Evolutionary conservation across 1,140 invertebrate genomes (phyloP), one percentile per base, ranked within the genome.

Genomic region (Drosophila sp.): DNA sequence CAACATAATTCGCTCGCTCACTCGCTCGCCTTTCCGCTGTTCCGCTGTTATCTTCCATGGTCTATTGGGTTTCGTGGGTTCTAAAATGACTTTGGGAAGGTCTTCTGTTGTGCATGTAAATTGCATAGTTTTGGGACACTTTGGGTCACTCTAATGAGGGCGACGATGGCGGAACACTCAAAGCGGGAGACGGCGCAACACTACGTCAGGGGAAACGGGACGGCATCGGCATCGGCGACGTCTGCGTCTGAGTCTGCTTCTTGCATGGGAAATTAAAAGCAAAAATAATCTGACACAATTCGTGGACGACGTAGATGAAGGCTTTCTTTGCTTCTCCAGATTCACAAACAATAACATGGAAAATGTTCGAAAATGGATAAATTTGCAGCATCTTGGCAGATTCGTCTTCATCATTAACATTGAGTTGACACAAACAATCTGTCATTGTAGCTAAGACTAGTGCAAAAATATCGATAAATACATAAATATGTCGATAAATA

Each of bases 41-140:
- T 67, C 68, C 73, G 70, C 47, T 85, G 61, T 80, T 85, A 86
- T 87, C 80, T 83, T 79, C 76, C 83, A 79, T 60, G 83, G 68
- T 80, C 84, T 87, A 87, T 87, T 87, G 84, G 80, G 41, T 71
- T 70, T 76, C 72, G 76, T 72, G 82, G 81, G 69, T 80, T 79
- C 61, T 69, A 70, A 30, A 58, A 58, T 35, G 72, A 72, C 60
- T 80, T 40, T 60, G 60, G 66, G 80, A 89, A 69, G 64, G 80
- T 77, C 80, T 66, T 69, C 77, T 89, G 23, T n/a, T 50, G 62
- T 74, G 85, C 84, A 89, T 89, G 80, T 84, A 89, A 89, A 89
- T 89, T 80, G 84, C 85, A 89, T 89, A 80, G 73, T 89, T 89
- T 80, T 69, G 73, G 67, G 80, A 89, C 84, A 87, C 84, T 83